A percentile compares a stretch with the other conserved stretches of the same genome.
Conservation (phyloP, 1,140 invertebrate species). For the Drosophila bifasciata region DNA sequence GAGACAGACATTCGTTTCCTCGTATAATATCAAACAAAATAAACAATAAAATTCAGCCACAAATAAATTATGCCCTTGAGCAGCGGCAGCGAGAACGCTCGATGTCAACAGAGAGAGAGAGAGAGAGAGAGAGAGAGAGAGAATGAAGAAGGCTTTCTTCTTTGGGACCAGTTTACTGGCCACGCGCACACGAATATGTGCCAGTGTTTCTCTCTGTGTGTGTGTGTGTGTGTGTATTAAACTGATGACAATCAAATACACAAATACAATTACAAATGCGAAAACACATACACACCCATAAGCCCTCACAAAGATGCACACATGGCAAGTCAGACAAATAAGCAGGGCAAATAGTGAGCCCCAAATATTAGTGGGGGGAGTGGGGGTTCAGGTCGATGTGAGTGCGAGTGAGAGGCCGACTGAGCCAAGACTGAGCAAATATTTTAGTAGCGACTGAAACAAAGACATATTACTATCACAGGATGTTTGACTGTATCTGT, state of each 20-base stretch:
- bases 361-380: neutral
- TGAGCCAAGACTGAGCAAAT: constrained; percentile 77
- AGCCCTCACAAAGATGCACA: constrained; percentile 17
- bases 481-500: constrained; percentile 46
- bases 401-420: neutral
- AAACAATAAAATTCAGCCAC: constrained; percentile 81
- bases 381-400: too few species aligned
- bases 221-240: constrained; percentile 58
- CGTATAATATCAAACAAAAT: constrained; percentile 73
- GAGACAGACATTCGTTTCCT: constrained; percentile 25
- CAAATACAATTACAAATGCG: constrained; percentile 80
- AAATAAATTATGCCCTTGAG: constrained; percentile 80
- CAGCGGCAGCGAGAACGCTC: constrained; percentile 44
- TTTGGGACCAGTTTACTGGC: constrained; percentile 18
- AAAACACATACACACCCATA: constrained; percentile 49
- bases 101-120: constrained; percentile 40
- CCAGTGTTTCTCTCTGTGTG: constrained; percentile 5
- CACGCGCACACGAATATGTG: constrained; percentile 6
- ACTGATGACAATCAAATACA: constrained; percentile 81
- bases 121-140: too few species aligned
- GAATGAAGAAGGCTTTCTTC: constrained; percentile 25
- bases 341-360: constrained; percentile 68
- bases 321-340: constrained; percentile 70
- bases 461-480: constrained; percentile 79
- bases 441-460: constrained; percentile 77